Conservation (phyloP, 2,888 invertebrate species). For the Heliconius hortense region DNA sequence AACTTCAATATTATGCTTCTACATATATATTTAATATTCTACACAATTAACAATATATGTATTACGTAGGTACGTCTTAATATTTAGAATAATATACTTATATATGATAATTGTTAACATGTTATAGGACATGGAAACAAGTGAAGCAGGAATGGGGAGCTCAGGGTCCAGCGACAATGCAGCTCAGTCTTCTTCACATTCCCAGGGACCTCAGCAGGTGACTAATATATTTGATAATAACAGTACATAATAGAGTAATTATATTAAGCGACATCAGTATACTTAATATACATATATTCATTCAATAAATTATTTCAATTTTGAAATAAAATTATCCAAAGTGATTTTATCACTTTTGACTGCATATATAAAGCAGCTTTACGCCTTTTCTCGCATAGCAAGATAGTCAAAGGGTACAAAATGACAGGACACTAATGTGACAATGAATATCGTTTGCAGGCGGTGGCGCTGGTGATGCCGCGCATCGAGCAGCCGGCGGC, state of each 20-base stretch:
- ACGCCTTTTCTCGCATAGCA: too few species aligned
- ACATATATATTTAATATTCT: too few species aligned
- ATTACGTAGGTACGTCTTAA: background rate
- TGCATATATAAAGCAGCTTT: too few species aligned
- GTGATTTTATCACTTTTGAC: too few species aligned
- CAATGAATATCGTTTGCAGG: conserved; percentile 61
- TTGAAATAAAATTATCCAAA: too few species aligned
- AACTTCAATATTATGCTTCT: too few species aligned
- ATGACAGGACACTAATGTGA: background rate
- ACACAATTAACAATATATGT: background rate
- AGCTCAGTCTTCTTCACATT: conserved; percentile 72
- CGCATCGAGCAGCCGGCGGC: conserved; percentile 84
- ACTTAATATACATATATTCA: too few species aligned
- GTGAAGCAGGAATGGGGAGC: conserved; percentile 75
- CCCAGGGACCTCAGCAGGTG: conserved; percentile 74
- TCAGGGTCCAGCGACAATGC: conserved; percentile 70
- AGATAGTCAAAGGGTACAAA: too few species aligned
- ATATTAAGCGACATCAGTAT: too few species aligned
- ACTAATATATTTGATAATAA: background rate
- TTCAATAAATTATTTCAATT: too few species aligned
- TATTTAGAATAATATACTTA: background rate
- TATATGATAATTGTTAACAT: background rate
- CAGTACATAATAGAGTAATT: too few species aligned
- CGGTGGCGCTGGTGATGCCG: conserved; percentile 87
- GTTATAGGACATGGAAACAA: conserved; percentile 75